A percentile compares a stretch with the other conserved stretches of the same genome.
Conservation (phyloP, 1,140 invertebrate species). For the Eurosta solidaginis region DNA sequence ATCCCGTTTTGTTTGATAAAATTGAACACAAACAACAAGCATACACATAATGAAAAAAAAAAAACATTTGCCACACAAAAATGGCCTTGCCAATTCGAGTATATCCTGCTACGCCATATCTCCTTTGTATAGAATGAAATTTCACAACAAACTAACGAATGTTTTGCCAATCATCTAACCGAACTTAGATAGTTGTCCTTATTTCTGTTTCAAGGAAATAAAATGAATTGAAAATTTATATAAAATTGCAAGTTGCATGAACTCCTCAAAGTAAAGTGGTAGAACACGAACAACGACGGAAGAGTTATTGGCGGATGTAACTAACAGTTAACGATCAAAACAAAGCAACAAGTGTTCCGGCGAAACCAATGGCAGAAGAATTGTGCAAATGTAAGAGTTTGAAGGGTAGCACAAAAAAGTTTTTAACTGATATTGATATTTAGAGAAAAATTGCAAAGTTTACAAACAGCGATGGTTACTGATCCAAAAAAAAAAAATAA, state of each 20-base stretch:
- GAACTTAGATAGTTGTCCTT: constrained; percentile 8
- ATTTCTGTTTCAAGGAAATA: not conserved
- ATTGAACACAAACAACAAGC: not conserved
- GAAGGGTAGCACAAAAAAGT: not conserved
- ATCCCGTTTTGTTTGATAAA: no score
- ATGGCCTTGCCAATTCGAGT: not conserved
- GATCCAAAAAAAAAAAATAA: no score
- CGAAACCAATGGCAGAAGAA: not conserved
- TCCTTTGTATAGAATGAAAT: not conserved
- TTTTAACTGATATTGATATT: no score
- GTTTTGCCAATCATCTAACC: not conserved
- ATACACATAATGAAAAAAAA: not conserved
- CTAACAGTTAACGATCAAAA: constrained; percentile 24
- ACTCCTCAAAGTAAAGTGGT: not conserved
- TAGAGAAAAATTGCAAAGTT: no score
- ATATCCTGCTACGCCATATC: not conserved
- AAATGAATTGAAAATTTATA: not conserved
- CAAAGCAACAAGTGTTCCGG: not conserved
- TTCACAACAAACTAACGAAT: not conserved
- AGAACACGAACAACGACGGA: not conserved
- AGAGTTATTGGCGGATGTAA: constrained; percentile 18
- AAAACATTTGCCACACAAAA: not conserved
- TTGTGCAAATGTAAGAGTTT: not conserved
- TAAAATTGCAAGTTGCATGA: not conserved
- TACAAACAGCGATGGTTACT: no score